Base-by-base conservation (phyloP, 2,113 vertebrate genomes). In the Gymnobelideus leadbeateri region DNA sequence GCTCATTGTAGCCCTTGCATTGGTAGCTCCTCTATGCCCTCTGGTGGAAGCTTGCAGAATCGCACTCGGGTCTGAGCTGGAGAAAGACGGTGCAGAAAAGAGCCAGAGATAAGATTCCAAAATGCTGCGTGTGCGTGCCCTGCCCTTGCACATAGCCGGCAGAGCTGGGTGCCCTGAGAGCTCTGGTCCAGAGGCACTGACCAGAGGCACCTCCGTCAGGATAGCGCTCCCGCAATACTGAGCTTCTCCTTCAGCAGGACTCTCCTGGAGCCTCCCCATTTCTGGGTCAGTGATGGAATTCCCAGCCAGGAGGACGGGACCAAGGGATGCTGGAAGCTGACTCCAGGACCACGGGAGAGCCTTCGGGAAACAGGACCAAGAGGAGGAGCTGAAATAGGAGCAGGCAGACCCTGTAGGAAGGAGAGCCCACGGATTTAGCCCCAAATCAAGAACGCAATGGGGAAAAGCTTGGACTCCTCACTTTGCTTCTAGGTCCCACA, bases 1-100 rank as follows among this genome's bases (percentile, higher is more conserved):
- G 52, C 23, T 1, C n/a, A 26, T 0, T 6, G 1, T 1, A 28
- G 57, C 51, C 4, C 47, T 31, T 14, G 10, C 26, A 2, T 26
- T 50, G 47, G 47, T 68, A 21, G 90, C 9, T 94, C 92, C 55
- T 0, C 92, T 0, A 90, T 46, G 1, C 97, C 92, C 93, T 96
- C 97, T 92, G 31, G 97, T 96, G 97, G 97, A 91, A 14, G 49
- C 0, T 10, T 43, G 54, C 54, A 94, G 94, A 91, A 96, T 52
- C 52, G 91, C 96, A 96, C 0, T 54, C 49, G 54, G 8, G 53
- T 3, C 26, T 89, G 31, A 1, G 55, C 7, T 8, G 91, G 50
- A 53, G 43, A 84, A 50, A 31, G 26, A 9, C 0, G 3, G 1
- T 12, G 9, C 9, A 11, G 92, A 89, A 89, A 49, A 0, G 50